Evolutionary conservation across 2,888 invertebrate species (phyloP).

Genomic region (Hypomecis atomaria): DNA sequence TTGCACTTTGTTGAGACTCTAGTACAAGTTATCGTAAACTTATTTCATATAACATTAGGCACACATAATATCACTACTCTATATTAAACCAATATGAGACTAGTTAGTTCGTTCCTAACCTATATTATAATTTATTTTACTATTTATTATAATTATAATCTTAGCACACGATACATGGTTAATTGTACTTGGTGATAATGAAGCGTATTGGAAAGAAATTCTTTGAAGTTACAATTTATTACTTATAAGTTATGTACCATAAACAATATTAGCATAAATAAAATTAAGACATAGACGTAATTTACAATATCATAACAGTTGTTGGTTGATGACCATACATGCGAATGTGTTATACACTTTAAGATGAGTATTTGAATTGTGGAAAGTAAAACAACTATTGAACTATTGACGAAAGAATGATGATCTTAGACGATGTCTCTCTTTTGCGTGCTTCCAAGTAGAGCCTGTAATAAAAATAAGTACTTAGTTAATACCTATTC

Average conservation of each 20-base stretch:
- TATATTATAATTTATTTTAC: conserved; percentile 70
- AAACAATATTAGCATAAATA: conserved; percentile 33
- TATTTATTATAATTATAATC: conserved; percentile 58
- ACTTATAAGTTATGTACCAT: conserved; percentile 30
- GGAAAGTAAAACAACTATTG: conserved; percentile 26
- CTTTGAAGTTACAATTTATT: conserved; percentile 55
- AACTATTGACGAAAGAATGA: conserved; percentile 16
- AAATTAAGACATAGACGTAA: conserved; percentile 31
- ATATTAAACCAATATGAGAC: conserved; percentile 81
- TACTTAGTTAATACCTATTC: neutral
- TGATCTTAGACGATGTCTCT: conserved; percentile 70
- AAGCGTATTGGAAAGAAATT: conserved; percentile 72
- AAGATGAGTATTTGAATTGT: conserved; percentile 45
- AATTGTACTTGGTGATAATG: conserved; percentile 80
- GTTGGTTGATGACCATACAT: conserved; percentile 24
- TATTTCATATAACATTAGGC: conserved; percentile 70
- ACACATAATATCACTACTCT: conserved; percentile 78
- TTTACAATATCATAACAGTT: conserved; percentile 39
- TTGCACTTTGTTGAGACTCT: conserved; percentile 38
- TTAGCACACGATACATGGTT: conserved; percentile 64
- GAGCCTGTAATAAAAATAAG: conserved; percentile 65
- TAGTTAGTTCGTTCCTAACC: conserved; percentile 81
- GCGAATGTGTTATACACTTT: conserved; percentile 51
- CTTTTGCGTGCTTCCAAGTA: conserved; percentile 77
- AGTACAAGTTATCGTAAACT: conserved; percentile 48